These are phyloP conservation scores for Zygogramma bicolorata DNA, from an alignment of 2,888 invertebrate species.

Conservation along the genomic window DNA sequence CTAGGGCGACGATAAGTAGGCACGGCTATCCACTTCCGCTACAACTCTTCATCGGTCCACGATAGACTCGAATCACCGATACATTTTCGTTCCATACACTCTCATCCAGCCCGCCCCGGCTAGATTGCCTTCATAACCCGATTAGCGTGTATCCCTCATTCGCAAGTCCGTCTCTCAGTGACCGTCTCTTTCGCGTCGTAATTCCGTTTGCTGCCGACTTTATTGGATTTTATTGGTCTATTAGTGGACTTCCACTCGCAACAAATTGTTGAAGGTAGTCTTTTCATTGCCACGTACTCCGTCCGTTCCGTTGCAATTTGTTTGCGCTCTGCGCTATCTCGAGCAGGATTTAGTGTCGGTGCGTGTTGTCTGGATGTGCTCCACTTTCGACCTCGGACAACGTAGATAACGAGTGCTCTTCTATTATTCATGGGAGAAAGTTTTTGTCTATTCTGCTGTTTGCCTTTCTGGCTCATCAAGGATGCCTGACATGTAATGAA, in stretches of 20 bases:
- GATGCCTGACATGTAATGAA: too few species aligned
- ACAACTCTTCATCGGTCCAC: background rate
- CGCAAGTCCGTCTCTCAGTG: constrained; percentile 9
- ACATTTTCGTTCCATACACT: constrained; percentile 8
- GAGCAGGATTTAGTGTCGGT: background rate
- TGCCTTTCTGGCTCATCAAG: too few species aligned
- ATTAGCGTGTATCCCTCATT: background rate
- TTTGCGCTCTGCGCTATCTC: background rate
- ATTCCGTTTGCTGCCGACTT: constrained; percentile 33
- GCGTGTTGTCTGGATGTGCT: constrained; percentile 1
- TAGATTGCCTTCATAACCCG: constrained; percentile 8
- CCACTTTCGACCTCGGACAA: background rate
- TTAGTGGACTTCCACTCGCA: constrained; percentile 38
- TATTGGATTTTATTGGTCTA: constrained; percentile 28
- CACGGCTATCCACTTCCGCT: background rate
- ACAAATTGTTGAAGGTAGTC: constrained; percentile 37
- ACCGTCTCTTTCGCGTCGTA: constrained; percentile 31
- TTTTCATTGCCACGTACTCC: constrained; percentile 38
- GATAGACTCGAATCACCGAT: background rate
- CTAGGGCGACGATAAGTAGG: background rate
- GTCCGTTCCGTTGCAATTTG: constrained; percentile 21
- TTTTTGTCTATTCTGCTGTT: too few species aligned
- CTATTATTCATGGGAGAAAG: too few species aligned
- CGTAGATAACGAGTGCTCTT: too few species aligned
- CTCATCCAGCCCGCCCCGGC: background rate